phyloP scores from a whole-genome alignment of 1,140 invertebrate species.

The Brachionus manjavacas region DNA sequence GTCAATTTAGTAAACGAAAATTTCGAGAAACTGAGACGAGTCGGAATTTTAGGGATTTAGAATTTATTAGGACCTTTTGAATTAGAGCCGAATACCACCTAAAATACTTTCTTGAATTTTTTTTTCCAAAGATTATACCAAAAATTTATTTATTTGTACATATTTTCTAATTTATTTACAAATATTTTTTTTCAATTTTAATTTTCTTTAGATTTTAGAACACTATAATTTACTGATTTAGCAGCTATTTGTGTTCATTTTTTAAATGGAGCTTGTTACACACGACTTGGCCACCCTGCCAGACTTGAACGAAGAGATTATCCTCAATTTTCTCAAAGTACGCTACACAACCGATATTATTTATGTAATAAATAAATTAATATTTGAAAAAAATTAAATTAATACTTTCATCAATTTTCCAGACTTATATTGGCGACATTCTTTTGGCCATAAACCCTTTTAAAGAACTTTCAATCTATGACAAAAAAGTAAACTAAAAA shows the following conservation, averaged over 20 bases:
- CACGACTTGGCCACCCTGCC: conserved; percentile 52
- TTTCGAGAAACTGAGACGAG: not conserved
- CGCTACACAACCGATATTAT: conserved; percentile 51
- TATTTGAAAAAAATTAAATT: not conserved
- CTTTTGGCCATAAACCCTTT: conserved; percentile 73
- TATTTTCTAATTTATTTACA: not conserved
- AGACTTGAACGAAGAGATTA: conserved; percentile 51
- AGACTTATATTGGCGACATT: conserved; percentile 77
- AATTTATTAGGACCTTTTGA: not conserved
- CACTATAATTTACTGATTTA: not conserved
- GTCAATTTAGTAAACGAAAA: not conserved
- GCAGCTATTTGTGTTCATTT: not conserved
- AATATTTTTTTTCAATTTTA: not conserved
- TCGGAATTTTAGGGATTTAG: not conserved
- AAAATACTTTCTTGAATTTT: not conserved
- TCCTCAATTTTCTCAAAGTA: conserved; percentile 51
- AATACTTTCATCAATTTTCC: conserved; percentile 57
- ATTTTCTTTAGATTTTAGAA: not conserved
- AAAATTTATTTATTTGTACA: not conserved
- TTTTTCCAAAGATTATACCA: not conserved
- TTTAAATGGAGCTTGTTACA: conserved; percentile 21
- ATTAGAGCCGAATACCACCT: not conserved
- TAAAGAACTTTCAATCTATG: conserved; percentile 87
- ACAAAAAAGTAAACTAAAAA: conserved; percentile 43
- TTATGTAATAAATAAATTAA: conserved; percentile 53